Conservation (phyloP, 1,140 invertebrate species). For the Drosophila carrolli region DNA sequence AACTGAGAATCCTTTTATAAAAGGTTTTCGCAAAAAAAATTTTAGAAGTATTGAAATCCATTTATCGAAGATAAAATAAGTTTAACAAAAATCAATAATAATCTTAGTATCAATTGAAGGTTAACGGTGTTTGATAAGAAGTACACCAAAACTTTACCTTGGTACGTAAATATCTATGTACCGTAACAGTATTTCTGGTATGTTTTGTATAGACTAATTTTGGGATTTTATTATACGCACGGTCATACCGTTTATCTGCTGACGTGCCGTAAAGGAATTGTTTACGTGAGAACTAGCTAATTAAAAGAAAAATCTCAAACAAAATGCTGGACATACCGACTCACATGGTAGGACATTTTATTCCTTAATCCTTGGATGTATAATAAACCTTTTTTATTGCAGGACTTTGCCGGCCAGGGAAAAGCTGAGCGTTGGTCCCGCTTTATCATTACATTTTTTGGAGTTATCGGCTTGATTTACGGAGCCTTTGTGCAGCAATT, state of each 20-base stretch:
- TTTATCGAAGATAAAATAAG: too few relatives aligned
- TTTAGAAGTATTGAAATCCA: too few relatives aligned
- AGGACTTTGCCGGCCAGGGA: constrained; percentile 97
- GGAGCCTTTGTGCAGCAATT: constrained; percentile 98
- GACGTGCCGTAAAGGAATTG: constrained; percentile 73
- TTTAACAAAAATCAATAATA: too few relatives aligned
- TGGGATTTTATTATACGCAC: not conserved
- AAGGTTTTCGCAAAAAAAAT: too few relatives aligned
- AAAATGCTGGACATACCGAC: constrained; percentile 85
- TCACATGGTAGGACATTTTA: constrained; percentile 86
- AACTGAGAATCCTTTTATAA: too few relatives aligned
- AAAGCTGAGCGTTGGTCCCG: constrained; percentile 94
- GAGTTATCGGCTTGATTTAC: constrained; percentile 94
- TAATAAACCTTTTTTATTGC: constrained; percentile 7
- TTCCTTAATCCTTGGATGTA: not conserved
- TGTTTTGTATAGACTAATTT: not conserved
- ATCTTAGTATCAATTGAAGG: too few relatives aligned
- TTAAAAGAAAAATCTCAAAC: constrained; percentile 33
- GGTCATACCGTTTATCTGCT: constrained; percentile 19
- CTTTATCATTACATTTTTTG: constrained; percentile 95
- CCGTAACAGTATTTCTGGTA: not conserved
- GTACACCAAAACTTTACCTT: not conserved
- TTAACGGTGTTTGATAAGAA: too few relatives aligned
- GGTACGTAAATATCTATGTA: not conserved
- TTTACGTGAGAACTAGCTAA: constrained; percentile 54